Evolutionary conservation across 2,113 vertebrate genomes (phyloP), one percentile per base, ranked within the genome.

Genomic region (Choloepus hoffmanni): DNA sequence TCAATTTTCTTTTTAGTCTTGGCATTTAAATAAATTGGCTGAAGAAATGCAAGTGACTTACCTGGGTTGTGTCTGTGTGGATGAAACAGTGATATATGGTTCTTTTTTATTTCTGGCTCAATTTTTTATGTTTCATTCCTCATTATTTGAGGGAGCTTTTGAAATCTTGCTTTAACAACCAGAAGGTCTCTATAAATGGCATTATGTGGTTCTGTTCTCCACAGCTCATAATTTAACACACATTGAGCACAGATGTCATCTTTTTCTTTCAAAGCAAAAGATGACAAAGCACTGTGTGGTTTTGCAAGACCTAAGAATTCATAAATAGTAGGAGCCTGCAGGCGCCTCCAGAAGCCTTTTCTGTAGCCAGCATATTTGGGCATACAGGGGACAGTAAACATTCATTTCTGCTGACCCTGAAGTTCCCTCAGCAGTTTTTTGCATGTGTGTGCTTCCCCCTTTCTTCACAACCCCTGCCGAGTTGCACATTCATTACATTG

Each of bases 1-100:
- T 33, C 19, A 81, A 74, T 65, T 53, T 30, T 62, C 11, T 60
- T 74, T 86, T 79, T 63, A 87, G 26, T 45, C 55, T 95, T 95
- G 58, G 28, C 58, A 55, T 65, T 81, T 90, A 63, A 67, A 89
- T 40, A 58, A 88, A 67, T 23, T 28, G 40, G 40, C 67, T 15
- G 24, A 45, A 6, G 60, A 40, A 95, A 67, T 30, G 55, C 26
- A 58, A 33, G 58, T 72, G 36, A 45, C 48, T 92, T 72, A 55
- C 43, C 30, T 73, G 13, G 45, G n/a, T 28, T 84, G 15, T 3
- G 1, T 67, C 30, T 68, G 0, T 33, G 2, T 67, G 23, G 11
- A 30, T 33, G 78, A 58, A 78, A 89, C 36, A 50, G 26, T 58
- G 50, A 60, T 60, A 60, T 60, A 23, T 7, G 19, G 19, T 43